phyloP scores from a whole-genome alignment of 2,888 invertebrate genomes.

The Stenoptilia bipunctidactyla region DNA sequence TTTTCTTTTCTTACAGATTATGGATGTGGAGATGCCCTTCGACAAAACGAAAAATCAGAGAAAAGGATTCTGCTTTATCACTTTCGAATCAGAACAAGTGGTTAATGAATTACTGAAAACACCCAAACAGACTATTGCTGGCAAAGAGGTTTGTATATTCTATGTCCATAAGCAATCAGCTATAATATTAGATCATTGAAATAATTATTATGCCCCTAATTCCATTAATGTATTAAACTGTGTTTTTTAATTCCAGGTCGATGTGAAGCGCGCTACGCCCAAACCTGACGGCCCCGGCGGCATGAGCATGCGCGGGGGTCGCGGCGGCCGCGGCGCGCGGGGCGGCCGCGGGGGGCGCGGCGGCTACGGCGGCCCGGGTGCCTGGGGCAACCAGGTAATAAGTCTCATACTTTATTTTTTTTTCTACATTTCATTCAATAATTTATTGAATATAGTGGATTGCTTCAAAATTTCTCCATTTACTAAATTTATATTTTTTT shows the following conservation, averaged over 20 bases:
- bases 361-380: slow-evolving; percentile 75
- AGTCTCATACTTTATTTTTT: not conserved
- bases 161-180: too few relatives aligned
- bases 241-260: slow-evolving; percentile 72
- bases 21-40: slow-evolving; percentile 96
- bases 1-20: slow-evolving; percentile 77
- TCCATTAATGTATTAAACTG: too few relatives aligned
- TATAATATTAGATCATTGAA: too few relatives aligned
- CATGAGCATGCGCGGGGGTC: slow-evolving; percentile 73
- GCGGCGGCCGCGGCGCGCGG: slow-evolving; percentile 77
- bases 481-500: not conserved
- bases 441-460: not conserved
- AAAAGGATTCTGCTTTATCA: slow-evolving; percentile 97
- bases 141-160: slow-evolving; percentile 83
- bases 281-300: slow-evolving; percentile 85
- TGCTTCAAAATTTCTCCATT: not conserved
- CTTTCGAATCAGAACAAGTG: slow-evolving; percentile 95
- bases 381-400: slow-evolving; percentile 70
- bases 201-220: too few relatives aligned
- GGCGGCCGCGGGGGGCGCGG: slow-evolving; percentile 80
- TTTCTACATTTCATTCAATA: not conserved
- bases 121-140: slow-evolving; percentile 92
- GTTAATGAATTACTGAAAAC: slow-evolving; percentile 92
- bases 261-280: slow-evolving; percentile 95
- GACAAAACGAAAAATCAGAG: slow-evolving; percentile 97